Conservation (phyloP, 2,797 vertebrate genomes). For the Coranthus polyacanthus region DNA sequence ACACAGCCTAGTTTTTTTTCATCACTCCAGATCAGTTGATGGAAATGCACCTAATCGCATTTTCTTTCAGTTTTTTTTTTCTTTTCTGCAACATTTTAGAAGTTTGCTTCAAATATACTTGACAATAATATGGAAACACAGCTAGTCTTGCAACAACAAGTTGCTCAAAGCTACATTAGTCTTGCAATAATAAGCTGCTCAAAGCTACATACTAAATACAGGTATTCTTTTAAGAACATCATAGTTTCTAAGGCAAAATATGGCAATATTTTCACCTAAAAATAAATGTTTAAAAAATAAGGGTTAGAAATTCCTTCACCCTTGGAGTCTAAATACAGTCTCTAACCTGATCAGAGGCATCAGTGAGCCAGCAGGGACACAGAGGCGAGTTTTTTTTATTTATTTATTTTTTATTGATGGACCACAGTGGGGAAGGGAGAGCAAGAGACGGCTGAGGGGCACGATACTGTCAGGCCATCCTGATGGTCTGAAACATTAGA, state of each 20-base stretch:
- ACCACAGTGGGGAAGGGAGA: slow-evolving; percentile 36
- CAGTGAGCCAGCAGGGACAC: slow-evolving; percentile 39
- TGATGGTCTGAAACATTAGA: slow-evolving; percentile 64
- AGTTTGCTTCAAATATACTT: no score
- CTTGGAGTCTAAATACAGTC: slow-evolving; percentile 8
- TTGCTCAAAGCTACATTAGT: neutral
- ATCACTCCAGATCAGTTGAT: no score
- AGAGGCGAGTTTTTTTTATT: slow-evolving; percentile 42
- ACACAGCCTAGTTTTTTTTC: no score
- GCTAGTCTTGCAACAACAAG: no score
- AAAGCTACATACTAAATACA: neutral
- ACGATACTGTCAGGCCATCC: slow-evolving; percentile 34
- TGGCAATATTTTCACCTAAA: slow-evolving; percentile 10
- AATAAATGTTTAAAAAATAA: slow-evolving; percentile 46
- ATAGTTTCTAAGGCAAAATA: slow-evolving; percentile 4
- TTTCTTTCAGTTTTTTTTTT: no score
- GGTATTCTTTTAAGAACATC: neutral
- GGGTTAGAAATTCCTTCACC: slow-evolving; percentile 39
- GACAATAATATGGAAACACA: no score
- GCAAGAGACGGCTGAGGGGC: slow-evolving; percentile 17
- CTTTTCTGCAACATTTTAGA: no score
- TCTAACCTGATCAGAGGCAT: slow-evolving; percentile 57
- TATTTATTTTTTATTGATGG: slow-evolving; percentile 52
- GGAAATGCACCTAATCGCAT: no score
- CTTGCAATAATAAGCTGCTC: no score